phyloP scores from a whole-genome alignment of 2,113 vertebrate genomes.

The Melanocharis versteri region DNA sequence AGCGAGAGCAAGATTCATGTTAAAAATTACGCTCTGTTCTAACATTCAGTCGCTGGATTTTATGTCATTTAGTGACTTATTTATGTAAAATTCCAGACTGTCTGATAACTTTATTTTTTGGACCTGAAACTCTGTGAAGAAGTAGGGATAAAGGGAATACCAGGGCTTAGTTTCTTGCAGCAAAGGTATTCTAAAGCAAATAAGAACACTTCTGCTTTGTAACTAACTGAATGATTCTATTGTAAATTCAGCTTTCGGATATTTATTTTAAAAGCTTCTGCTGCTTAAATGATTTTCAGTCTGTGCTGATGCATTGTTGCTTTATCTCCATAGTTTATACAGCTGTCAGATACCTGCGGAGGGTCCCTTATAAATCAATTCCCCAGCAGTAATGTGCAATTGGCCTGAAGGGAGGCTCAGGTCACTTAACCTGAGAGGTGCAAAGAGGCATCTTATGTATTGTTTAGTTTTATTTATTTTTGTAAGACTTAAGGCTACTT shows the following conservation, averaged over 20 bases:
- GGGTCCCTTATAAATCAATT: constrained; percentile 35
- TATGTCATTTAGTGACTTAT: not conserved
- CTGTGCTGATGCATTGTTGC: constrained; percentile 2
- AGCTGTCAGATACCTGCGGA: constrained; percentile 53
- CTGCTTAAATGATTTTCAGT: constrained; percentile 33
- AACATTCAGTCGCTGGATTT: not conserved
- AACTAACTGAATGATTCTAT: not conserved
- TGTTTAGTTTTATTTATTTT: constrained; percentile 41
- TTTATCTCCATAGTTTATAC: constrained; percentile 39
- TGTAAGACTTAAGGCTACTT: not conserved
- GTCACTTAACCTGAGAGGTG: constrained; percentile 29
- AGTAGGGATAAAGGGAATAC: not conserved
- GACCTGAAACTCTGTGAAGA: not conserved
- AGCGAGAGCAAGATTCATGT: not conserved
- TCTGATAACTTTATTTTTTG: not conserved
- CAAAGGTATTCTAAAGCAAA: not conserved
- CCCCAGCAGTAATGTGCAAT: not conserved
- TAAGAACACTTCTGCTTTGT: not conserved
- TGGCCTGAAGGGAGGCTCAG: constrained; percentile 28
- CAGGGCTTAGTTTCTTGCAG: not conserved
- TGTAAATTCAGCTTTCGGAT: not conserved
- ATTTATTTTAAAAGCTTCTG: constrained; percentile 9
- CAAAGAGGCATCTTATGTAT: not conserved
- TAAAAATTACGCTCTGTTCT: not conserved
- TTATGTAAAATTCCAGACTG: not conserved